Conservation (phyloP, 2,113 vertebrate species). For the Onychostoma macrolepis region DNA sequence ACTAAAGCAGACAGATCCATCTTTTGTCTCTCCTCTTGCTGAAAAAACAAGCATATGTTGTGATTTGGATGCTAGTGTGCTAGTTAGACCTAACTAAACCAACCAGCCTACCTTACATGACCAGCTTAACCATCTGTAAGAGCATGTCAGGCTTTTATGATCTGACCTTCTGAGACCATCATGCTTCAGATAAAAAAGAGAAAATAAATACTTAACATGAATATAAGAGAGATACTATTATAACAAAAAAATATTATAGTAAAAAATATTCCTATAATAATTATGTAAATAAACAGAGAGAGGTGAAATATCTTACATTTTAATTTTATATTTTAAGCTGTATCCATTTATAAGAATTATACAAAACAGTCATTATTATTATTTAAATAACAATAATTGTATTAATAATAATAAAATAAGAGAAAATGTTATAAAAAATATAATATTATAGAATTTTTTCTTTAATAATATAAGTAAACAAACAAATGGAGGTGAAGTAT, state of each 20-base stretch:
- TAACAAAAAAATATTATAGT: background rate
- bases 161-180: background rate
- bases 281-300: background rate
- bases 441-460: too few relatives aligned
- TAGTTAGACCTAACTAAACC: background rate
- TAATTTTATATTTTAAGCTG: too few relatives aligned
- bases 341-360: too few relatives aligned
- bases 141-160: background rate
- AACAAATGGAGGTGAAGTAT: too few relatives aligned
- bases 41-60: background rate
- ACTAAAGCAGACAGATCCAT: background rate
- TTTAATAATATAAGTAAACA: too few relatives aligned
- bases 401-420: too few relatives aligned
- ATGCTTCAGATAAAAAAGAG: background rate
- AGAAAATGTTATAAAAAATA: too few relatives aligned
- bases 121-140: background rate
- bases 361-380: too few relatives aligned
- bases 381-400: too few relatives aligned
- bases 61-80: background rate
- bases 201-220: background rate
- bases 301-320: too few relatives aligned
- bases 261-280: background rate
- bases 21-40: background rate
- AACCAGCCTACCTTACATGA: background rate
- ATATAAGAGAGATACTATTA: background rate